phyloP scores from a whole-genome alignment of 2,797 vertebrate genomes.

The Smutsia gigantea region DNA sequence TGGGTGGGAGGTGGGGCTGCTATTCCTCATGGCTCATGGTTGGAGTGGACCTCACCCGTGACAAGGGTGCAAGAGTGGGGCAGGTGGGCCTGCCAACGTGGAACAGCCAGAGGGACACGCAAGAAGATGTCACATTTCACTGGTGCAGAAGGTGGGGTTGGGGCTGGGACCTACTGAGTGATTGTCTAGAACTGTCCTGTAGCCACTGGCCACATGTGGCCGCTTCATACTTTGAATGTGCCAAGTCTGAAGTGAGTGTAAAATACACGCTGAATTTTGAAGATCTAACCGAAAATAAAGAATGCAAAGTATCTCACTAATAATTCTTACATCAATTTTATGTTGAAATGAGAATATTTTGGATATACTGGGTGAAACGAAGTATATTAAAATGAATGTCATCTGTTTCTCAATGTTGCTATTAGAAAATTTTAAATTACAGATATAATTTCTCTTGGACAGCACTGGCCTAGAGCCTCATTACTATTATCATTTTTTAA shows the following conservation, averaged over 20 bases:
- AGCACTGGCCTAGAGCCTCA: background rate
- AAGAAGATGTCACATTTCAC: background rate
- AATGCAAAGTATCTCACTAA: background rate
- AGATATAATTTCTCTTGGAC: background rate
- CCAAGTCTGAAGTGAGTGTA: background rate
- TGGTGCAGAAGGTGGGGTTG: rapidly evolving
- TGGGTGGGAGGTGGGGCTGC: background rate
- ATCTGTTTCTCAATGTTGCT: background rate
- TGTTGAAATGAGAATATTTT: conserved; percentile 12
- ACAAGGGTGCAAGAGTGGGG: background rate
- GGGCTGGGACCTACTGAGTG: background rate
- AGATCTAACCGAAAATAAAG: background rate
- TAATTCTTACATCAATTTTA: conserved; percentile 15
- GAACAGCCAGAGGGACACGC: background rate
- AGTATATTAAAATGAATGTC: background rate
- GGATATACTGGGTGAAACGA: background rate
- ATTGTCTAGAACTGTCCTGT: background rate
- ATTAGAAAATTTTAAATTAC: background rate
- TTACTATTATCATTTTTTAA: background rate
- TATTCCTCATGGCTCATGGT: background rate
- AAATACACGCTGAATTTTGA: background rate
- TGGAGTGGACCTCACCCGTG: background rate
- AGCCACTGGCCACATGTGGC: background rate
- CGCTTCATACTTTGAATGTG: background rate
- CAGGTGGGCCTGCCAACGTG: background rate